Evolutionary conservation across 2,888 invertebrate species (phyloP), one percentile per base, ranked within the genome.

Genomic region (Terebella lapidaria): DNA sequence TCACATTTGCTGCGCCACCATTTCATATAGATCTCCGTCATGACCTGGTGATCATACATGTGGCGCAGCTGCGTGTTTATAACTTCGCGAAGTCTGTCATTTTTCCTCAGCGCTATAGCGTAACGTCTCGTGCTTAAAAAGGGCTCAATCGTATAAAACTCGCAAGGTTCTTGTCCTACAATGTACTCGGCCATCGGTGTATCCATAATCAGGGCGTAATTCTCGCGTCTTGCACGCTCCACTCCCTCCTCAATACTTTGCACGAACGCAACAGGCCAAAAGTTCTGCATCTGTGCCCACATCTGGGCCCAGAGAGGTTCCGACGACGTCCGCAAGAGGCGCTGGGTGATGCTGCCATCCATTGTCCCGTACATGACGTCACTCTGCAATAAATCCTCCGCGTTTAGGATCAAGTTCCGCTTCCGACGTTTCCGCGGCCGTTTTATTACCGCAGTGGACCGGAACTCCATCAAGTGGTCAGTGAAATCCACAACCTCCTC

Each of bases 91-190:
- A 67, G 58, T 2, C 24, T 15, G 51, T 56, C 61, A 22, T 47
- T 52, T 29, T 60, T 62, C n/a, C 58, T 52, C 51, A 69, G 28
- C 5, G 61, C 65, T 25, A 69, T 61, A 15, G 65, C 68, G 54
- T 69, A 69, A 18, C 59, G 51, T 15, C 63, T 54, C 3, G 54
- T 18, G 5, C 59, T 59, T n/a, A 69, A 59, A 55, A 69, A 69
- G 3, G 65, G 64, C 46, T 67, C 69, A 3, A 63, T 64, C 20
- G 63, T 62, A 56, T 69, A 69, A 15, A 69, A 58, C 42, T 69
- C 68, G 42, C 69, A 69, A 1, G 69, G 69, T 46, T 55, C 46
- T 20, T 58, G 60, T 1, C 57, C 55, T 1, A 59, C 57, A n/a
- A 62, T 24, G 52, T 65, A 69, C 54, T 67, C 65, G 2, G 69